A percentile compares a stretch with the other conserved stretches of the same genome.
phyloP scores from a whole-genome alignment of 2,888 invertebrate species.

The Taenaris catops region DNA sequence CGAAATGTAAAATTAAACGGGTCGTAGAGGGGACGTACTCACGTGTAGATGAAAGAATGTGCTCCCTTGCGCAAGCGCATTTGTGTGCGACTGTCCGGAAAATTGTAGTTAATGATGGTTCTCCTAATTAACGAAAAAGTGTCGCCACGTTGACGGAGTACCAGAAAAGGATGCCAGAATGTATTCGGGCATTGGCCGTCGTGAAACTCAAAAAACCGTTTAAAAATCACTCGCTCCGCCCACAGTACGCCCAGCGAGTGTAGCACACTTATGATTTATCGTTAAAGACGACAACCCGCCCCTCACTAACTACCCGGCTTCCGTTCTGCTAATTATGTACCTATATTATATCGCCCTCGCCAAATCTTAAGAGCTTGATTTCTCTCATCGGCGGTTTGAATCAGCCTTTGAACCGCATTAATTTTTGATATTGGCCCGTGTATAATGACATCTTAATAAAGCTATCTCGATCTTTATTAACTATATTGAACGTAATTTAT shows the following conservation, averaged over 20 bases:
- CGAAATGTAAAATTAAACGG: not conserved
- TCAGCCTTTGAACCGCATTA: constrained; percentile 20
- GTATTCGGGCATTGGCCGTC: constrained; percentile 66
- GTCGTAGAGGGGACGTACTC: too few species aligned
- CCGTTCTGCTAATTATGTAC: constrained; percentile 69
- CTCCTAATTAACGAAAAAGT: constrained; percentile 75
- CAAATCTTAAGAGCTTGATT: constrained; percentile 62
- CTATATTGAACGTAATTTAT: constrained; percentile 3
- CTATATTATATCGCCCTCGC: constrained; percentile 43
- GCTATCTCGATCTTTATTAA: constrained; percentile 11
- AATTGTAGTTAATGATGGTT: constrained; percentile 65
- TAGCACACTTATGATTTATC: constrained; percentile 77
- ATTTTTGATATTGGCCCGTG: constrained; percentile 6
- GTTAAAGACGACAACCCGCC: constrained; percentile 71
- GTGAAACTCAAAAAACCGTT: constrained; percentile 74
- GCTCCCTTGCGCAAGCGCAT: constrained; percentile 1
- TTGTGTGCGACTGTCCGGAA: constrained; percentile 45
- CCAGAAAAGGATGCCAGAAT: constrained; percentile 70
- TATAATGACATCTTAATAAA: constrained; percentile 17
- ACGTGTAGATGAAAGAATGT: too few species aligned
- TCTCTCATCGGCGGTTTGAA: constrained; percentile 35
- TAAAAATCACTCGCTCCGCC: constrained; percentile 76
- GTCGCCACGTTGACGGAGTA: constrained; percentile 56
- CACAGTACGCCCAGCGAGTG: constrained; percentile 66
- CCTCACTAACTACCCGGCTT: constrained; percentile 69